Conservation (phyloP, 2,797 vertebrate genomes). For the Lindbergichthys nudifrons region DNA sequence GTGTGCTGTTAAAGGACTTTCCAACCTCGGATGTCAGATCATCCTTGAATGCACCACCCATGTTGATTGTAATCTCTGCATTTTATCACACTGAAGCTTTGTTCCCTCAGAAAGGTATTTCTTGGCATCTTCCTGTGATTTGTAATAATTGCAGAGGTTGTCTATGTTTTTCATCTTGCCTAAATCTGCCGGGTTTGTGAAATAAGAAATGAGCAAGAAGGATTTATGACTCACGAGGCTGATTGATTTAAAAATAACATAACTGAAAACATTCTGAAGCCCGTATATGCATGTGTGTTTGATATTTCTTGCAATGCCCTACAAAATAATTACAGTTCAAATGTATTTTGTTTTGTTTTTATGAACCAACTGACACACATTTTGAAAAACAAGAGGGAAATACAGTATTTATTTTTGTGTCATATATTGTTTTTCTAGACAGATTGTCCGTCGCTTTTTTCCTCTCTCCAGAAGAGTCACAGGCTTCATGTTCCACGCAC, state of each 20-base stretch:
- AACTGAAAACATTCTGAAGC: constrained; percentile 3
- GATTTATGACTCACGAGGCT: constrained; percentile 21
- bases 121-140: constrained; percentile 14
- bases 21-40: background rate
- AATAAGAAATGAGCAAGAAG: constrained; percentile 9
- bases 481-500: background rate
- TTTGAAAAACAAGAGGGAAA: background rate
- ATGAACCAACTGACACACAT: background rate
- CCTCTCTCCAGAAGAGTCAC: background rate
- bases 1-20: background rate
- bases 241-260: constrained; percentile 21
- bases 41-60: constrained; percentile 12
- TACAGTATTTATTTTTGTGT: background rate
- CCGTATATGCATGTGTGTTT: background rate
- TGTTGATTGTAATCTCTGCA: background rate
- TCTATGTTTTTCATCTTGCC: constrained; percentile 9
- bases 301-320: background rate
- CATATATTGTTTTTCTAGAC: background rate
- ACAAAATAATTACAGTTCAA: background rate
- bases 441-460: too few species aligned
- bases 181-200: constrained; percentile 13
- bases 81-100: constrained; percentile 19
- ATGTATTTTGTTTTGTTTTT: constrained; percentile 1
- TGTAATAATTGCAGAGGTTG: constrained; percentile 32
- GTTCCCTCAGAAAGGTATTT: constrained; percentile 13